These are phyloP conservation scores for Magallana gigas DNA, from an alignment of 1,140 invertebrate species.

Conservation along the genomic window DNA sequence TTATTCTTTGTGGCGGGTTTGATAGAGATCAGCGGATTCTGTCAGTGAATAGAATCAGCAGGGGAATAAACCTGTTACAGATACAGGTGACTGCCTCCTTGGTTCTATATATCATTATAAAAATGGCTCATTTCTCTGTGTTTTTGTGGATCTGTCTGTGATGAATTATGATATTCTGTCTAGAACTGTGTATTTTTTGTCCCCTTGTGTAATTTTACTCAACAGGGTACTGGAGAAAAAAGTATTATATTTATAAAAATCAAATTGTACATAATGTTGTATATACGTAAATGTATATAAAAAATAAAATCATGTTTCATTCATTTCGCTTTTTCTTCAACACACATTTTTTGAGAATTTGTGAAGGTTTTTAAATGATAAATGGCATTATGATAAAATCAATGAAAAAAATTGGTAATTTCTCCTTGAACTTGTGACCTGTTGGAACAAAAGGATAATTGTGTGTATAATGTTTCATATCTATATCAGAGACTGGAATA, in stretches of 20 bases:
- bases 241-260: constrained; percentile 30
- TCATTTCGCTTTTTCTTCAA: constrained; percentile 4
- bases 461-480: no score
- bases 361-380: neutral
- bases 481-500: no score
- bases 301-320: constrained; percentile 33
- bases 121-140: constrained; percentile 20
- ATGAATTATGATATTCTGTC: constrained; percentile 20
- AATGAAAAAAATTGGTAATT: no score
- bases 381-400: no score
- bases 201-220: neutral
- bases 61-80: neutral
- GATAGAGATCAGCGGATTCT: constrained; percentile 8
- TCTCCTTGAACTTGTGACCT: no score
- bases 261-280: constrained; percentile 19
- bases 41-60: neutral
- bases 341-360: neutral
- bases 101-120: constrained; percentile 21
- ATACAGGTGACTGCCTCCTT: neutral
- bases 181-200: neutral
- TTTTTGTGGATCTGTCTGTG: constrained; percentile 30
- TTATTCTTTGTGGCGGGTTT: neutral
- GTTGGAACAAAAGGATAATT: no score
- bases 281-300: constrained; percentile 32
- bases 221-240: constrained; percentile 21